phyloP scores from a whole-genome alignment of 2,888 invertebrate genomes.

The Helobdella robusta region DNA sequence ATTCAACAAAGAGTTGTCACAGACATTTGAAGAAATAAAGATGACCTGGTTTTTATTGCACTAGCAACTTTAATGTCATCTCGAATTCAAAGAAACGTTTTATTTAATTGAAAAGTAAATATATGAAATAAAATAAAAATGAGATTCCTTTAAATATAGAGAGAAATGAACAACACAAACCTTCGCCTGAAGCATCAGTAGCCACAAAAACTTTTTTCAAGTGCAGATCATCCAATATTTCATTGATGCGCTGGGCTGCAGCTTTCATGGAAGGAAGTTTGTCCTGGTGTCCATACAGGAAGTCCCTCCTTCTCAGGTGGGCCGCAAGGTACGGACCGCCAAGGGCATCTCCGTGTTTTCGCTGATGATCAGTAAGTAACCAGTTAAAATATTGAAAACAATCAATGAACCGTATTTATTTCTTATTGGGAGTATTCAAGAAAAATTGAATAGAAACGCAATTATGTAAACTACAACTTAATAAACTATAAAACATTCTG shows the following conservation, averaged over 20 bases:
- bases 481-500: too few species aligned
- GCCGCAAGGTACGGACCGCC: slow-evolving; percentile 66
- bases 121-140: background rate
- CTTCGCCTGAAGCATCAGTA: slow-evolving; percentile 63
- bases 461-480: too few species aligned
- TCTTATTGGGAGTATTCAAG: too few species aligned
- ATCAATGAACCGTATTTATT: too few species aligned
- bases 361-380: slow-evolving; percentile 27
- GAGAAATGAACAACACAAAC: slow-evolving; percentile 31
- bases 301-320: slow-evolving; percentile 82
- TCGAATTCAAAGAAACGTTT: background rate
- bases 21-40: too few species aligned
- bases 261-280: slow-evolving; percentile 69
- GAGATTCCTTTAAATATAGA: background rate
- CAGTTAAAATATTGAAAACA: background rate
- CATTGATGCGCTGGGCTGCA: slow-evolving; percentile 66
- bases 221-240: slow-evolving; percentile 55
- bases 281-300: slow-evolving; percentile 63
- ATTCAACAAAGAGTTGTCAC: too few species aligned
- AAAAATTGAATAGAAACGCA: too few species aligned
- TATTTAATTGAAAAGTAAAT: background rate
- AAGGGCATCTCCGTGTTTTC: slow-evolving; percentile 45
- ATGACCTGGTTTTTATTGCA: too few species aligned
- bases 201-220: slow-evolving; percentile 67
- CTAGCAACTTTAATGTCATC: background rate